These are phyloP conservation scores for Sorex araneus DNA, from an alignment of 2,113 vertebrate species.

Conservation along the genomic window DNA sequence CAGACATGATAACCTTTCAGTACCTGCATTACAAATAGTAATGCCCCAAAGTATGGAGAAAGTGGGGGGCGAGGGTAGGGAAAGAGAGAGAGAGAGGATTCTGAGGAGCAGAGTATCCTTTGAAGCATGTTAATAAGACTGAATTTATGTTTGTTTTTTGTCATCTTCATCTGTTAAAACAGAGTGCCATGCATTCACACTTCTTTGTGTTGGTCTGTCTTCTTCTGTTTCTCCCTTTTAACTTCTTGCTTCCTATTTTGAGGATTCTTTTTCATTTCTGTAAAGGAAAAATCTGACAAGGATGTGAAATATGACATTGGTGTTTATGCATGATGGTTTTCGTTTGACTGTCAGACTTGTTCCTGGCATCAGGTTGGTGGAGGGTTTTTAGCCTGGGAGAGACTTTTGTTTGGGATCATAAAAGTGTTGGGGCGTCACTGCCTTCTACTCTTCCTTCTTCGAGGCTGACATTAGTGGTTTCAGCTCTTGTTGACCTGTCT, in stretches of 20 bases:
- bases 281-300: constrained; percentile 26
- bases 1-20: no score
- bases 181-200: neutral
- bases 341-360: constrained; percentile 48
- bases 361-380: constrained; percentile 61
- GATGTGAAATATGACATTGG: constrained; percentile 47
- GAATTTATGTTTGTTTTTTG: neutral
- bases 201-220: constrained; percentile 21
- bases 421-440: constrained; percentile 62
- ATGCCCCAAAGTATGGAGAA: no score
- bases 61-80: no score
- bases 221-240: neutral
- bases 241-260: constrained; percentile 6
- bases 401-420: constrained; percentile 60
- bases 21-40: no score
- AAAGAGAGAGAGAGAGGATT: no score
- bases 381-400: constrained; percentile 53
- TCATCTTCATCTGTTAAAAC: neutral
- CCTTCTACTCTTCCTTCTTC: constrained; percentile 45
- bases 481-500: constrained; percentile 79
- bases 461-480: constrained; percentile 80
- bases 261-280: constrained; percentile 33
- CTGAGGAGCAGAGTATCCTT: no score
- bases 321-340: constrained; percentile 57
- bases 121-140: neutral